Conservation (phyloP, 2,797 vertebrate species). For the Sebastes minor region DNA sequence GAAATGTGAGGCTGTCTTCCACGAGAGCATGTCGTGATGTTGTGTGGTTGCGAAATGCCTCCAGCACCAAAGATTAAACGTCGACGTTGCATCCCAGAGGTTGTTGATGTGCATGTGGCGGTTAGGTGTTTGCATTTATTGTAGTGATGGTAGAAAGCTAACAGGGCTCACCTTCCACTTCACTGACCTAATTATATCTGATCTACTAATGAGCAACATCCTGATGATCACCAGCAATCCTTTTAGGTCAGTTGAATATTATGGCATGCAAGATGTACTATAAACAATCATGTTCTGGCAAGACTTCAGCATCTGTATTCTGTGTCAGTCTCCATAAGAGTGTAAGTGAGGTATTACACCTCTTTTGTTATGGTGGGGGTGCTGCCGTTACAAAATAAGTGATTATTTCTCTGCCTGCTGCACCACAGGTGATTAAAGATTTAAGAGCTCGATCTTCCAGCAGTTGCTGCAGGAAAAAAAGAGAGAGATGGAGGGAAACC, state of each 20-base stretch:
- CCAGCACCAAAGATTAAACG: background rate
- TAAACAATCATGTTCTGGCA: conserved; percentile 25
- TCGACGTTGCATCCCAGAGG: background rate
- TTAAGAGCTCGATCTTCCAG: conserved; percentile 71
- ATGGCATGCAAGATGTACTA: conserved; percentile 12
- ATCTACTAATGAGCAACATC: conserved; percentile 18
- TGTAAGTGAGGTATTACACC: conserved; percentile 37
- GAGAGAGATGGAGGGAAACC: conserved; percentile 49
- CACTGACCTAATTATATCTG: background rate
- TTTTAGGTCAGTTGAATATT: conserved; percentile 10
- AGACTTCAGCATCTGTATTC: conserved; percentile 11
- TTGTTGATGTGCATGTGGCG: background rate
- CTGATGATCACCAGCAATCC: conserved; percentile 18
- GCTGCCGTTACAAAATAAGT: conserved; percentile 73
- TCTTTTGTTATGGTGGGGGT: conserved; percentile 51
- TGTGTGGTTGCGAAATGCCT: background rate
- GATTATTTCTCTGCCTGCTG: conserved; percentile 75
- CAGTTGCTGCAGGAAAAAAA: conserved; percentile 46
- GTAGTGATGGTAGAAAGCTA: background rate
- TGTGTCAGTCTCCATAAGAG: conserved; percentile 37
- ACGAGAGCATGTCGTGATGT: background rate
- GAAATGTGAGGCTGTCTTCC: background rate
- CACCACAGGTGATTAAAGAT: conserved; percentile 81
- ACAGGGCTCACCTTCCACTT: conserved; percentile 9
- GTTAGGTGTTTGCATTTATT: background rate